Base-by-base conservation (phyloP, 2,888 invertebrate genomes). In the Patella depressa region DNA sequence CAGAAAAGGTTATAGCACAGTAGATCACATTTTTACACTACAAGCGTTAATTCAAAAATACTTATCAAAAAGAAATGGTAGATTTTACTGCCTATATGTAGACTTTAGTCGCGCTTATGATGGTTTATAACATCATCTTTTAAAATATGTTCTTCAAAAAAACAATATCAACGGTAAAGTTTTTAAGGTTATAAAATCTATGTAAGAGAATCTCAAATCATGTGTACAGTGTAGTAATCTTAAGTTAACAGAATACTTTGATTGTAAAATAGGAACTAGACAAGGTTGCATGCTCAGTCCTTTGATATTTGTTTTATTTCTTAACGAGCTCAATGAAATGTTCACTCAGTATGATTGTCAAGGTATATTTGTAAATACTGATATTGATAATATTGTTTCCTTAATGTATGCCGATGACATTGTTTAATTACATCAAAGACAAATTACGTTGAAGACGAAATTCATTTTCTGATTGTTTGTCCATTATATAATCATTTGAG, bases 371-470 rank as follows among this genome's bases (percentile, higher is more conserved):
- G 57, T 77, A 53, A 71, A 53, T n/a, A 11, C 72, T 9, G 73
- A 77, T 73, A 72, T 73, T 69, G 69, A 73, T 53, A 69, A 77
- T n/a, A 53, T 77, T 17, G 34, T 76, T n/a, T 59, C 53, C 53
- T 74, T 11, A 24, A 69, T 74, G 57, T 74, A 74, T 78, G 77
- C 74, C 45, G 74, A 74, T 57, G 77, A 77, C 54, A 45, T 29
- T 29, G 29, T 29, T 2, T 29, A 29, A 29, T 29, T 29, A 29
- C 29, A 29, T 29, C 29, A 29, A 29, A 29, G 29, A 29, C 29
- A 29, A 29, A 29, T 29, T 29, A 29, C 29, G 29, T 2, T 29
- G 29, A 29, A 29, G 29, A 29, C 29, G 3, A 29, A 29, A 29
- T 29, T 29, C 29, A 29, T 29, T 29, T 29, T 29, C 29, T 29